These are phyloP conservation scores for Heteronetta atricapilla DNA, from an alignment of 2,113 vertebrate species.

Conservation along the genomic window DNA sequence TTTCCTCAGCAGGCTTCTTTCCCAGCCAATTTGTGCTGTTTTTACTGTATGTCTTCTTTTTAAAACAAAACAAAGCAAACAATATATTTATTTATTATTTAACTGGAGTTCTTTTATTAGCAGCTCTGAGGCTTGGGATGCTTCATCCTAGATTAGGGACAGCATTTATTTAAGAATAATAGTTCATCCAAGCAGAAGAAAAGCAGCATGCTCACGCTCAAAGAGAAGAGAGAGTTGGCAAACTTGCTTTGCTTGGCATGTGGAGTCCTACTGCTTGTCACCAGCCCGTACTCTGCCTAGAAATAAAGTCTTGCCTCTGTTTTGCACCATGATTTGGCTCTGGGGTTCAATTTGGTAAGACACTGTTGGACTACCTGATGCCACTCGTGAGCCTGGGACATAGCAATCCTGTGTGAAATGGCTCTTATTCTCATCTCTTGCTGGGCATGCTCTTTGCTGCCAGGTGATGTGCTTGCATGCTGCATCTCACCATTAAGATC, in stretches of 20 bases:
- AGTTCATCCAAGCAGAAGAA: background rate
- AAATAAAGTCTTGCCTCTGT: background rate
- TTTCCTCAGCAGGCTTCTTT: background rate
- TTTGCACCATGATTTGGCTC: background rate
- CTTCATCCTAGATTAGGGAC: background rate
- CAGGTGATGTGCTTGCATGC: background rate
- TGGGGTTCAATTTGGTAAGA: background rate
- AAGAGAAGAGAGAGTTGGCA: conserved; percentile 4
- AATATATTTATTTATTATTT: background rate
- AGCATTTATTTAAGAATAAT: background rate
- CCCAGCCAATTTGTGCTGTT: background rate
- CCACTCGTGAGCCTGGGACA: background rate
- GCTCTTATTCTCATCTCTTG: background rate
- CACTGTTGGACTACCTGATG: background rate
- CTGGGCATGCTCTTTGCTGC: background rate
- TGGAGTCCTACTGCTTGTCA: background rate
- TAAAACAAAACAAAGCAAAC: background rate
- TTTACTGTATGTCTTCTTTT: background rate
- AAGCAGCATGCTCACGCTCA: background rate
- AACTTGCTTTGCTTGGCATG: conserved; percentile 30
- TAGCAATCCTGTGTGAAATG: background rate
- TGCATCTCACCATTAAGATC: background rate
- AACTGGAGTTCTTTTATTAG: background rate
- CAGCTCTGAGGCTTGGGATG: background rate
- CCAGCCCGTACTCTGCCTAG: conserved; percentile 2